Evolutionary conservation across 2,888 invertebrate genomes (phyloP), one percentile per base, ranked within the genome.

Genomic region (Norana najaformis): DNA sequence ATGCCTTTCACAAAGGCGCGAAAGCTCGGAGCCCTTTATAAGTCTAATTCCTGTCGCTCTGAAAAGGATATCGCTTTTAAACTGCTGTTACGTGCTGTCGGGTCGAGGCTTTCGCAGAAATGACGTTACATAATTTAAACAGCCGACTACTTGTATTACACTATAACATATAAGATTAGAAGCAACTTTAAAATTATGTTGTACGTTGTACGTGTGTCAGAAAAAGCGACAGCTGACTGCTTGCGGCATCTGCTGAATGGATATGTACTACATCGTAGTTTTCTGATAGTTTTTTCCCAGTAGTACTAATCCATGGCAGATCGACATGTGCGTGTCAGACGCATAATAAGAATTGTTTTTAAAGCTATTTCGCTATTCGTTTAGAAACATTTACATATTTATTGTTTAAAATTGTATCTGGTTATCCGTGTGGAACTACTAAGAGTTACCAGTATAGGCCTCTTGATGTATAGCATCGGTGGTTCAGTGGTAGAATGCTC

Each of bases 401-500:
- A n/a, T n/a, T n/a, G n/a, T n/a, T n/a, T n/a, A n/a, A n/a, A n/a
- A n/a, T n/a, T 69, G 8, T 69, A n/a, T 16, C 8, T 2, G 30
- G 30, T 69, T 1, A 2, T n/a, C 6, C n/a, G 30, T 69, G 69
- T n/a, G 8, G 30, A 2, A 30, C 30, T 53, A 53, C 23, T 69
- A 69, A 69, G 69, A n/a, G 8, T 69, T n/a, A 5, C n/a, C n/a
- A 69, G n/a, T 30, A n/a, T n/a, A 2, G 69, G n/a, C 11, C 11
- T 36, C 14, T 37, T 18, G 0, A 14, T 36, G 85, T n/a, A 0
- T 16, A 89, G 94, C 94, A 93, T 93, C 93, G 94, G 94, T 94
- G 94, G 94, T 94, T 94, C 94, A 94, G 94, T 94, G 94, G 94
- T 94, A 94, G 94, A 94, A 94, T 94, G 93, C 94, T 94, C 94